Percentiles rank a stretch among this genome's conserved stretches.
These are phyloP conservation scores for Erethizon dorsatum DNA, from an alignment of 2,797 vertebrate species.

Conservation along the genomic window DNA sequence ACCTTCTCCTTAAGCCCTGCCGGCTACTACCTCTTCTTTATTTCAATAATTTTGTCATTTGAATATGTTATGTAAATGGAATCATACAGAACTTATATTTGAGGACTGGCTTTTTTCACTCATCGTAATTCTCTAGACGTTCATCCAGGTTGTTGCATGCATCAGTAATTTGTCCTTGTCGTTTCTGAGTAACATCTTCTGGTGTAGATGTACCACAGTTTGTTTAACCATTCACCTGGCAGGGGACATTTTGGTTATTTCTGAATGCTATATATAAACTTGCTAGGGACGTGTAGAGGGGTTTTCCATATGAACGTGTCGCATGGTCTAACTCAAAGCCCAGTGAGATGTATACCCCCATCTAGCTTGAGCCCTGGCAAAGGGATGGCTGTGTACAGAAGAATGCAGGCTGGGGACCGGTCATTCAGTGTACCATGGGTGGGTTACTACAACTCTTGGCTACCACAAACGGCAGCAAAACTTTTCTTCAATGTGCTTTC, in stretches of 20 bases:
- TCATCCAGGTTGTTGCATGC: neutral
- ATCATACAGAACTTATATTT: neutral
- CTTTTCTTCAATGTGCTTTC: neutral
- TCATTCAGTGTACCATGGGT: neutral
- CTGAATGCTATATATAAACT: neutral
- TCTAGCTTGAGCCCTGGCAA: neutral
- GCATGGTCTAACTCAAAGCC: slow-evolving; percentile 27
- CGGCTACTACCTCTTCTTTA: neutral
- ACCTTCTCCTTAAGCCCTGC: neutral
- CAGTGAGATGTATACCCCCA: neutral
- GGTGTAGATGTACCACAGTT: neutral
- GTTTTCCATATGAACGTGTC: neutral
- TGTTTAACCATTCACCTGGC: neutral
- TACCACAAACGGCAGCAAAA: slow-evolving; percentile 2
- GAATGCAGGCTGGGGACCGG: neutral
- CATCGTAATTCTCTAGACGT: neutral
- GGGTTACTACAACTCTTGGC: neutral
- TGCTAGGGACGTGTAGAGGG: neutral
- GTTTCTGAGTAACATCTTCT: neutral
- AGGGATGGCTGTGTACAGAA: neutral
- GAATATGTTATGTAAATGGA: too few relatives aligned
- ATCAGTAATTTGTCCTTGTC: neutral
- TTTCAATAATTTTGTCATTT: neutral
- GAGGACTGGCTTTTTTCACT: neutral
- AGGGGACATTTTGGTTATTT: neutral